Evolutionary conservation across 2,888 invertebrate genomes (phyloP), one percentile per base, ranked within the genome.

Genomic region (Tetheella fluctuosa): DNA sequence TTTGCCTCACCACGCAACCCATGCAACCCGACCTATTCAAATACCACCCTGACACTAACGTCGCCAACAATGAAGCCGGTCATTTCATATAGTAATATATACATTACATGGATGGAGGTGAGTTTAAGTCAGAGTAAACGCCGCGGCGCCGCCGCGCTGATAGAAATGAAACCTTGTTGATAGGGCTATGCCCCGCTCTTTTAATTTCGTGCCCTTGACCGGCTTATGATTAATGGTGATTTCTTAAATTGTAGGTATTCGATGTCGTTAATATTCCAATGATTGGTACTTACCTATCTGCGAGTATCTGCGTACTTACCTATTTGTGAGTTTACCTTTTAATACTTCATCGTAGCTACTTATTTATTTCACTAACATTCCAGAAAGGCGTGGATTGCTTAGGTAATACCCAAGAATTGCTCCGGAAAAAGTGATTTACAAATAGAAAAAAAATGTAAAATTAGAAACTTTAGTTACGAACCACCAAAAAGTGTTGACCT

Each of bases 1-100:
- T 83, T 89, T 89, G 86, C 89, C 80, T 84, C 89, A 89, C 84
- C 71, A 66, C 68, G 65, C 63, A n/a, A n/a, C n/a, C n/a, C n/a
- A 23, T 48, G 34, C 64, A 73, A 68, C 66, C 67, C 69, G 81
- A 66, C 77, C 71, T 68, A 73, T 77, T 75, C 58, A 64, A 75
- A 74, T 64, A 61, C 60, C 63, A 58, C 63, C 74, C 68, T 71
- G 64, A 66, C 69, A 64, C 71, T 64, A 54, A 52, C 58, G 52
- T 58, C 54, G 59, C 54, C 13, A 13, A 61, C 59, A 59, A 58
- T 62, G 62, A 60, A 62, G 64, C 64, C 65, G 57, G 64, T 57
- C 76, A 67, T 64, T 67, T 59, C 59, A 72, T 62, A 59, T 34
- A 56, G 65, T 60, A 58, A 61, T 69, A 60, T 65, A 68, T 62